Conservation (phyloP, 2,888 invertebrate species). For the Caradrina clavipalpis region DNA sequence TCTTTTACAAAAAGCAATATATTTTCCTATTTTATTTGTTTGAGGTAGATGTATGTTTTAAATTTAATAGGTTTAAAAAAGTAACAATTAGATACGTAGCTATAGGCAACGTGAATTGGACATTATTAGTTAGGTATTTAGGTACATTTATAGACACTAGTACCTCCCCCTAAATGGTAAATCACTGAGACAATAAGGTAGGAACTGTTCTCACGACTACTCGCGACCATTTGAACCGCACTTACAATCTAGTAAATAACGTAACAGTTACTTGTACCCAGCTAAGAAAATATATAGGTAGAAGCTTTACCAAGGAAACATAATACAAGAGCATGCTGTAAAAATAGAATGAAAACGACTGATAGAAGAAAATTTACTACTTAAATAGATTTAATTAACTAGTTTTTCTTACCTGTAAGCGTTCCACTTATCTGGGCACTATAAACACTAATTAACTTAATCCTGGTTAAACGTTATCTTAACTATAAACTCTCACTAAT, state of each 20-base stretch:
- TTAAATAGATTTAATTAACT: conserved; percentile 4
- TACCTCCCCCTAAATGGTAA: conserved; percentile 22
- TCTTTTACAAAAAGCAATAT: conserved; percentile 38
- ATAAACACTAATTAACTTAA: conserved; percentile 43
- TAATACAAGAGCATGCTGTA: neutral
- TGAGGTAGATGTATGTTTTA: conserved; percentile 20
- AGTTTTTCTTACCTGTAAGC: conserved; percentile 39
- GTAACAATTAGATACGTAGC: neutral
- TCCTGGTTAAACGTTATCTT: conserved; percentile 7
- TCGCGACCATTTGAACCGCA: conserved; percentile 32
- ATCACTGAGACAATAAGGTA: conserved; percentile 25
- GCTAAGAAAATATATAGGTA: neutral
- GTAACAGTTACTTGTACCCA: conserved; percentile 15
- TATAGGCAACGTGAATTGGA: conserved; percentile 9
- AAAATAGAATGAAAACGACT: neutral
- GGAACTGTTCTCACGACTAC: conserved; percentile 45
- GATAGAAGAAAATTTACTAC: neutral
- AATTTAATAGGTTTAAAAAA: conserved; percentile 7
- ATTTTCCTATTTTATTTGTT: conserved; percentile 49
- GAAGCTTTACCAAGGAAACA: neutral
- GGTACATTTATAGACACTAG: conserved; percentile 10
- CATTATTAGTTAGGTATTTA: conserved; percentile 3
- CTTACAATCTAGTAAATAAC: conserved; percentile 34
- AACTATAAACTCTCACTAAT: conserved; percentile 39
- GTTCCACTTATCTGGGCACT: conserved; percentile 31